Evolutionary conservation across 2,888 invertebrate genomes (phyloP).

Genomic region (Heliconius erato): DNA sequence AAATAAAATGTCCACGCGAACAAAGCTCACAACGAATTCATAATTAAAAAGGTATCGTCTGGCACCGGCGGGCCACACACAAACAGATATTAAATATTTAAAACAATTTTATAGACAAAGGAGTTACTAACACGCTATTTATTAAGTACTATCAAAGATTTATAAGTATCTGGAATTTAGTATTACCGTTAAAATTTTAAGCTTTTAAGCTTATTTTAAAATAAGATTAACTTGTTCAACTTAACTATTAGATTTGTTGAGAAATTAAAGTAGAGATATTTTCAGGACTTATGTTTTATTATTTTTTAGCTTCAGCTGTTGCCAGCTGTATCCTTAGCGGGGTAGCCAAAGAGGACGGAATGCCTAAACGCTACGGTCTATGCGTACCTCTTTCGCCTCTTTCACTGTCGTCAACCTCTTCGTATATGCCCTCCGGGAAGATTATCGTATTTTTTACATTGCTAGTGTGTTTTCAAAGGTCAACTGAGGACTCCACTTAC

Average conservation of each 20-base stretch:
- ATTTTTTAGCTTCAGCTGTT: no score
- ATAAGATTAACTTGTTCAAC: background rate
- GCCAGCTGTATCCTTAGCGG: no score
- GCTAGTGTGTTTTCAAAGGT: no score
- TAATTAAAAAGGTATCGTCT: constrained; percentile 53
- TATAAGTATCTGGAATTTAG: background rate
- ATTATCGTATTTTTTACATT: no score
- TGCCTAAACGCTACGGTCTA: no score
- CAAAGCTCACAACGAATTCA: constrained; percentile 48
- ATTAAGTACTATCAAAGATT: background rate
- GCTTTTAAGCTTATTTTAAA: background rate
- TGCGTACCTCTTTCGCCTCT: no score
- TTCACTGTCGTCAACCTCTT: no score
- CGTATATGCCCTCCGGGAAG: no score
- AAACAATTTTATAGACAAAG: constrained; percentile 23
- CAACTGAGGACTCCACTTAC: no score
- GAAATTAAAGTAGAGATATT: background rate
- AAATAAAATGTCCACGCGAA: constrained; percentile 47
- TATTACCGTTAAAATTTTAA: background rate
- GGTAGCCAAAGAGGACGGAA: no score
- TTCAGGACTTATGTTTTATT: background rate
- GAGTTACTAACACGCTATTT: background rate
- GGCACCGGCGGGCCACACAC: constrained; percentile 34
- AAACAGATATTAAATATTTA: constrained; percentile 28
- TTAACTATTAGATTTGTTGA: background rate